These are phyloP conservation scores for Cotesia glomerata DNA, from an alignment of 1,140 invertebrate species.

Conservation along the genomic window DNA sequence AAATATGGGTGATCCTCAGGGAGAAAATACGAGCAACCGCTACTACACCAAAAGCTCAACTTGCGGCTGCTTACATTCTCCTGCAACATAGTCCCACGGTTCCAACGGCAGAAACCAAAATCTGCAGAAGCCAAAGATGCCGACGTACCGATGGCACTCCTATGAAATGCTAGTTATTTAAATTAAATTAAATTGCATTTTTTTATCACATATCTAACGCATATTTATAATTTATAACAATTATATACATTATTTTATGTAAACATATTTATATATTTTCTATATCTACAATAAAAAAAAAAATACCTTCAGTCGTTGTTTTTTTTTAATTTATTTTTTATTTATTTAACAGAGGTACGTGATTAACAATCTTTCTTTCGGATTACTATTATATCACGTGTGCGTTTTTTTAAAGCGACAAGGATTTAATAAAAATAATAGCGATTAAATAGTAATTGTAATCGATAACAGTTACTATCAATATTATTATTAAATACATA, in stretches of 20 bases:
- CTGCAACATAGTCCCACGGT: constrained; percentile 76
- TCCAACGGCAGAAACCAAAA: constrained; percentile 76
- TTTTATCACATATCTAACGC: constrained; percentile 14
- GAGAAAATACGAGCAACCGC: constrained; percentile 64
- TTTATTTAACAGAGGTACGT: not conserved
- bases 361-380: not conserved
- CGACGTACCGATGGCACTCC: constrained; percentile 66
- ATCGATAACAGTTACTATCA: no score
- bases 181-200: constrained; percentile 1
- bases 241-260: constrained; percentile 17
- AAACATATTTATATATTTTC: constrained; percentile 26
- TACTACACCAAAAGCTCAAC: constrained; percentile 86
- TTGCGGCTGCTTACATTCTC: constrained; percentile 84
- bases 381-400: not conserved
- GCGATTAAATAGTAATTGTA: no score
- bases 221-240: constrained; percentile 9
- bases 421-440: not conserved
- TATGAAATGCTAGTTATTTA: constrained; percentile 55
- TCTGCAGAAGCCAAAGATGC: constrained; percentile 78
- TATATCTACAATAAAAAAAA: not conserved
- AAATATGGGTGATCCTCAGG: constrained; percentile 67
- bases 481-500: no score
- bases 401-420: constrained; percentile 12
- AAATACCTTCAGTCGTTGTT: not conserved
- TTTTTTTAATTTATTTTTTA: constrained; percentile 2